These are phyloP conservation scores for Brachionichthys hirsutus DNA, from an alignment of 2,113 vertebrate species.

Conservation along the genomic window DNA sequence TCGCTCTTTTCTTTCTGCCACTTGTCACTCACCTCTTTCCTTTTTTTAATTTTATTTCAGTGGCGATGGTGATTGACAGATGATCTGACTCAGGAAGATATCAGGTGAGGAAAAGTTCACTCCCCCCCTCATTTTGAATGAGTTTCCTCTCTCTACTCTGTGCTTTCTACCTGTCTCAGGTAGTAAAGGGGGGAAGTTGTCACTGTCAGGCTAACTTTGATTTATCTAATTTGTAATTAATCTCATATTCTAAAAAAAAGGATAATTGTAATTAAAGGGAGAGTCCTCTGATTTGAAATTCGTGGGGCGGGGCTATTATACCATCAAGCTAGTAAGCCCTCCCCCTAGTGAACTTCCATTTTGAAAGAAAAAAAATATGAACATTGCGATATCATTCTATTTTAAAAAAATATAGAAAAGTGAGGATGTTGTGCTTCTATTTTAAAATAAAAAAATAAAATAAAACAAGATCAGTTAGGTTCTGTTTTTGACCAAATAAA, in stretches of 20 bases:
- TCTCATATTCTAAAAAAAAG: too few species aligned
- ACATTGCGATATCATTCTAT: too few species aligned
- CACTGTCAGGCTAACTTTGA: accelerated
- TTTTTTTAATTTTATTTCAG: conserved; percentile 48
- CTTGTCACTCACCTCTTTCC: conserved; percentile 49
- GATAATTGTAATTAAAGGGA: background rate
- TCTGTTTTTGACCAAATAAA: too few species aligned
- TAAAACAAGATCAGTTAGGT: too few species aligned
- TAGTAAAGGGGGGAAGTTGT: too few species aligned
- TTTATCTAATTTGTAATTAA: background rate
- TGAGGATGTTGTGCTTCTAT: too few species aligned
- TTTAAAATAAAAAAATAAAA: too few species aligned
- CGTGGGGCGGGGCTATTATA: too few species aligned
- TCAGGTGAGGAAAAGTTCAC: conserved; percentile 72
- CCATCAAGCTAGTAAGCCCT: too few species aligned
- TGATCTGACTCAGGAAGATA: conserved; percentile 77
- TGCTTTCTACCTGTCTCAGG: background rate
- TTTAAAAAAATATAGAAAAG: too few species aligned
- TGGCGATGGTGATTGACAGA: conserved; percentile 77
- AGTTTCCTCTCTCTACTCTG: background rate
- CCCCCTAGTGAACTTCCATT: too few species aligned
- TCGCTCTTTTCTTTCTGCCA: conserved; percentile 26
- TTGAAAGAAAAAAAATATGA: too few species aligned
- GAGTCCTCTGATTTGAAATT: background rate
- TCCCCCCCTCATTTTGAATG: conserved; percentile 24